Evolutionary conservation across 2,888 invertebrate genomes (phyloP), one percentile per base, ranked within the genome.

Genomic region (Acleris cristana): DNA sequence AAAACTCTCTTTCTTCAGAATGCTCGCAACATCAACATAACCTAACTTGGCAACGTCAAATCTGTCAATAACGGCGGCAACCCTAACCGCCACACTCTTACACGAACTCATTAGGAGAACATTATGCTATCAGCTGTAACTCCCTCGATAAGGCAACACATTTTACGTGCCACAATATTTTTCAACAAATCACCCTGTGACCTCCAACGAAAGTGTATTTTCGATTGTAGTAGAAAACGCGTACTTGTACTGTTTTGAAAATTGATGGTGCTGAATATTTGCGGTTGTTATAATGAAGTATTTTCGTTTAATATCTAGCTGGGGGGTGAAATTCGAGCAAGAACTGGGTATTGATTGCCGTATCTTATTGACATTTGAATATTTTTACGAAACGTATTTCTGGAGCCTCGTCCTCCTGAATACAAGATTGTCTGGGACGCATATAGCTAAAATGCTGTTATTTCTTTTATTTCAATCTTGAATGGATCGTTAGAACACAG

Each of bases 91-190:
- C 69, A 71, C 69, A 71, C 71, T 69, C 71, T 71, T 72, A 75
- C 76, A 75, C 76, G 72, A 74, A 76, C 76, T 77, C 76, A 77
- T 77, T 77, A 77, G 76, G 70, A 68, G 72, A 74, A 76, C 76
- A 76, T 76, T 75, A 76, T 74, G 74, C 76, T 77, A 75, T 76
- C 76, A 73, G 70, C 73, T 70, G 71, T 72, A 74, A 69, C 70
- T 70, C 68, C 55, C 65, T 63, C 68, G 72, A 72, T 72, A 72
- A 70, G 71, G 70, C 63, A 69, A 63, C 64, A 64, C 68, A 71
- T 70, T 65, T 69, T 48, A 67, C 58, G 54, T 19, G 49, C 18
- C 45, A 40, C 45, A 44, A 19, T 1, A 3, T 26, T 57, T 19
- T 18, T 18, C 48, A 18, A 71, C 44, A 51, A 57, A 4, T 21